Evolutionary conservation across 2,888 invertebrate genomes (phyloP).

Genomic region (Orchestes rusci): DNA sequence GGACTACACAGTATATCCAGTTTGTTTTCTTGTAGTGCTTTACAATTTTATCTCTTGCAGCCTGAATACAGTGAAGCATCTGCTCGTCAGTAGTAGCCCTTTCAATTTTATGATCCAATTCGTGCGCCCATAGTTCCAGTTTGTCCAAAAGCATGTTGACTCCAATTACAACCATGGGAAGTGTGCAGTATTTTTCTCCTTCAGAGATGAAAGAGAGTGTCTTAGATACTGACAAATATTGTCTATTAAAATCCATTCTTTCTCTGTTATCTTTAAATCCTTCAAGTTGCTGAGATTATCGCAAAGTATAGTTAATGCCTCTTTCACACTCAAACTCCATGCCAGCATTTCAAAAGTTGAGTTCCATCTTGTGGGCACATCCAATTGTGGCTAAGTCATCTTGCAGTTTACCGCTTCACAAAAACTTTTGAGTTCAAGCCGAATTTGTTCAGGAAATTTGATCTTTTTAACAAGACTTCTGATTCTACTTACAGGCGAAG

Average conservation of each 20-base stretch:
- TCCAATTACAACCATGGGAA: constrained; percentile 15
- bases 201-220: constrained; percentile 21
- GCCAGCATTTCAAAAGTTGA: neutral
- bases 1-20: constrained; percentile 3
- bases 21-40: constrained; percentile 3
- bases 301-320: constrained; percentile 14
- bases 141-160: constrained; percentile 15
- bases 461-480: neutral
- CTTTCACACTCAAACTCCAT: constrained; percentile 7
- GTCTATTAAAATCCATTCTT: constrained; percentile 14
- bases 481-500: no score
- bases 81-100: constrained; percentile 11
- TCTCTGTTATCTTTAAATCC: constrained; percentile 1
- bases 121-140: constrained; percentile 9
- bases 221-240: constrained; percentile 21
- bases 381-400: constrained; percentile 2
- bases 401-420: constrained; percentile 3
- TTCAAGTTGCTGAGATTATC: constrained; percentile 12
- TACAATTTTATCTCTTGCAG: constrained; percentile 9
- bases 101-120: constrained; percentile 11
- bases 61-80: constrained; percentile 9
- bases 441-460: no score
- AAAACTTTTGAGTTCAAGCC: no score
- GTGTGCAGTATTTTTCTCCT: constrained; percentile 25
- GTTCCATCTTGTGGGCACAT: constrained; percentile 5